Evolutionary conservation across 2,888 invertebrate genomes (phyloP).

Genomic region (Brenthis ino): DNA sequence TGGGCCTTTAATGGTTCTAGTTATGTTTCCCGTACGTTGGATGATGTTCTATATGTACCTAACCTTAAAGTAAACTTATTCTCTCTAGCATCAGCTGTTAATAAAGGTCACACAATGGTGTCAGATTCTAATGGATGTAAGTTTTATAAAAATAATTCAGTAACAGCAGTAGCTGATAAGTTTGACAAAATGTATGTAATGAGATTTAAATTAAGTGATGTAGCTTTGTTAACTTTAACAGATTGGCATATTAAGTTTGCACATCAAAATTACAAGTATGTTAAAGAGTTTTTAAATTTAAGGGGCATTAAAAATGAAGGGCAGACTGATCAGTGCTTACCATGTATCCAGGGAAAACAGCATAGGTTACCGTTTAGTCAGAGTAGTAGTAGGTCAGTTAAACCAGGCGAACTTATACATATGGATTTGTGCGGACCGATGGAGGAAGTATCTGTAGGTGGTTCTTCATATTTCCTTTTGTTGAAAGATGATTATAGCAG

Average conservation of each 20-base stretch:
- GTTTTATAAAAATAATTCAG: not conserved
- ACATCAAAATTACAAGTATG: constrained; percentile 9
- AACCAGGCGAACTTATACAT: not conserved
- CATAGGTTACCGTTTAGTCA: constrained; percentile 7
- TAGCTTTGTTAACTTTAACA: constrained; percentile 7
- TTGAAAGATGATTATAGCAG: no score
- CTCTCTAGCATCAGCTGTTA: not conserved
- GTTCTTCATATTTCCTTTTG: no score
- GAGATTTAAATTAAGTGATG: not conserved
- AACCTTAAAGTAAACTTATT: constrained; percentile 16
- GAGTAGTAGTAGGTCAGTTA: constrained; percentile 3
- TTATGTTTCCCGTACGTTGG: not conserved
- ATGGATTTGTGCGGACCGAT: not conserved
- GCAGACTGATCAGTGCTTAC: not conserved
- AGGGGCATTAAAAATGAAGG: not conserved
- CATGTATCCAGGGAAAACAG: constrained; percentile 7
- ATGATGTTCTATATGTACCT: constrained; percentile 10
- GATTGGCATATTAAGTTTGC: constrained; percentile 14
- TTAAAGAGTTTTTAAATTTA: not conserved
- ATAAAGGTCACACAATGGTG: constrained; percentile 4
- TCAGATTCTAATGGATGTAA: constrained; percentile 4
- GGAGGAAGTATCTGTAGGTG: no score
- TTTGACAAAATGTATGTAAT: constrained; percentile 16
- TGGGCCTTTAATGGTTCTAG: constrained; percentile 4
- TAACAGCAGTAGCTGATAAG: not conserved